Evolutionary conservation across 2,797 vertebrate genomes (phyloP).

Genomic region (Rhinogobio ventralis): DNA sequence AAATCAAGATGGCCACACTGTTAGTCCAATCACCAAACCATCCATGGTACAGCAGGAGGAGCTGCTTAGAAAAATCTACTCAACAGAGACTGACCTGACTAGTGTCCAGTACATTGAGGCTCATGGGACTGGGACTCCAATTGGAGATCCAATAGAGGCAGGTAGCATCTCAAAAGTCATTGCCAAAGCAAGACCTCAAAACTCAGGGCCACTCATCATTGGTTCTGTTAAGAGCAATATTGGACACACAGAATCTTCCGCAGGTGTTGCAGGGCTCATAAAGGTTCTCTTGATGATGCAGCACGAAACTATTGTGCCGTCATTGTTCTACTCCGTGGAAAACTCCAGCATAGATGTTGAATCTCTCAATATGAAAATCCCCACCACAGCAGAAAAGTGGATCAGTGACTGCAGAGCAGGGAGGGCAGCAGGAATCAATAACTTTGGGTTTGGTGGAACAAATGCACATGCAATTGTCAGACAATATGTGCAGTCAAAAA

Average conservation of each 20-base stretch:
- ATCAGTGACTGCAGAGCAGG: slow-evolving; percentile 61
- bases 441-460: slow-evolving; percentile 90
- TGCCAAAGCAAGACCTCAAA: slow-evolving; percentile 73
- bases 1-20: slow-evolving; percentile 84
- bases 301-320: slow-evolving; percentile 84
- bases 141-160: slow-evolving; percentile 83
- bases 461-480: slow-evolving; percentile 85
- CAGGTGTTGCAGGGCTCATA: slow-evolving; percentile 86
- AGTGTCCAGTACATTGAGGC: slow-evolving; percentile 86
- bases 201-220: slow-evolving; percentile 71
- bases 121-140: slow-evolving; percentile 86
- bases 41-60: slow-evolving; percentile 84
- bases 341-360: slow-evolving; percentile 75
- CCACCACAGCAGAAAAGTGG: slow-evolving; percentile 78
- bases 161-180: slow-evolving; percentile 80
- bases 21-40: slow-evolving; percentile 86
- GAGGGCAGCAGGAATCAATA: slow-evolving; percentile 84
- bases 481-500: slow-evolving; percentile 71
- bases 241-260: slow-evolving; percentile 88
- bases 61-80: slow-evolving; percentile 82
- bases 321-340: slow-evolving; percentile 80
- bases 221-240: slow-evolving; percentile 91
- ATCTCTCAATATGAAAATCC: slow-evolving; percentile 78
- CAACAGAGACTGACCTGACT: slow-evolving; percentile 71
- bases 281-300: slow-evolving; percentile 92